Conservation (phyloP, 64 coral and sea anemone species). For the Dendrophyllia cribrosa region DNA sequence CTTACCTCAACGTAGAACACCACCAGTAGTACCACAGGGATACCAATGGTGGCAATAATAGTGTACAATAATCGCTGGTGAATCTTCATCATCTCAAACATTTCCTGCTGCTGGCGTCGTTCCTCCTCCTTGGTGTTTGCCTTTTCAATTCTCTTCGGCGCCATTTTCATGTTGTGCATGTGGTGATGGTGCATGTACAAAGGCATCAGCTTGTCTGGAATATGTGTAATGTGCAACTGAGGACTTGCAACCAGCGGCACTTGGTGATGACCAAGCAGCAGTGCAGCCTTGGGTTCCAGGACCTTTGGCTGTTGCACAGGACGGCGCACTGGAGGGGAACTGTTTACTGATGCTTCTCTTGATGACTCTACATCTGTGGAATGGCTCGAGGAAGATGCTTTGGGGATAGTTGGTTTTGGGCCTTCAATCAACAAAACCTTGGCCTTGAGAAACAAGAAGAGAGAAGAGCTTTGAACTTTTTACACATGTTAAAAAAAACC, state of each 20-base stretch:
- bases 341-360: conserved; percentile 63
- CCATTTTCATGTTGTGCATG: conserved; percentile 22
- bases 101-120: conserved; percentile 79
- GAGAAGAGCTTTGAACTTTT: neutral
- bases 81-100: conserved; percentile 98
- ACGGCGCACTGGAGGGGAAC: conserved; percentile 58
- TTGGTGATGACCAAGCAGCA: conserved; percentile 86
- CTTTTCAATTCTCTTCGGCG: conserved; percentile 76
- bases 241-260: conserved; percentile 79
- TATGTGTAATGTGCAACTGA: conserved; percentile 87
- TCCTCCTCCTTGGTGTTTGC: conserved; percentile 74
- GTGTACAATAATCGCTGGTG: conserved; percentile 96
- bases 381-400: conserved; percentile 31
- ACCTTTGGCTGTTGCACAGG: conserved; percentile 93
- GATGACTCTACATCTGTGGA: conserved; percentile 25
- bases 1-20: conserved; percentile 94
- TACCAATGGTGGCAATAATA: conserved; percentile 97
- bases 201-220: conserved; percentile 88
- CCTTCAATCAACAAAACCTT: conserved; percentile 89
- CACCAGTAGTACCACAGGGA: conserved; percentile 94
- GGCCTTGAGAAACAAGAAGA: conserved; percentile 16
- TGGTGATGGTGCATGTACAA: conserved; percentile 83
- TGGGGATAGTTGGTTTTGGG: conserved; percentile 42
- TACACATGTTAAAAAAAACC: no score
- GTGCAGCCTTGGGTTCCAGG: conserved; percentile 86